Evolutionary conservation across 2,113 vertebrate genomes (phyloP), one percentile per base, ranked within the genome.

Genomic region (Noctilio leporinus): DNA sequence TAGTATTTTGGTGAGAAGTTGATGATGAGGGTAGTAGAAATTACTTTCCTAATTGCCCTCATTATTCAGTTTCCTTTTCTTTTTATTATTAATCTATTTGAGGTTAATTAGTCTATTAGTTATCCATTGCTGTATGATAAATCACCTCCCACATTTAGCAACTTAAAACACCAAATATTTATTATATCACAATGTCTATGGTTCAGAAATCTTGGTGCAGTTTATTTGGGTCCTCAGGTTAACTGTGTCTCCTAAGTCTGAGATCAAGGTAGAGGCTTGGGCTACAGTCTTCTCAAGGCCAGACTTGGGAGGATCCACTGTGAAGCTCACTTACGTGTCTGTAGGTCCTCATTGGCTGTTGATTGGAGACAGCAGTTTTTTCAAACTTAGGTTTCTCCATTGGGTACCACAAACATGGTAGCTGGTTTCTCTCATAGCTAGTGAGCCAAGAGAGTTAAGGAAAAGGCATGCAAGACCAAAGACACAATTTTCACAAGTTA

Each of bases 21-120:
- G 5, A 6, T 51, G n/a, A 10, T 24, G 8, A 83, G 20, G 12
- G 20, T 45, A 86, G 12, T 7, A 65, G 53, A 65, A 64, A 76
- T 8, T 64, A 1, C 10, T 26, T 15, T 57, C 0, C 4, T 20
- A 10, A 4, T 20, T 85, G 15, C 43, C 7, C 3, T 3, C 10
- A n/a, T 12, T 62, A 20, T 11, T 3, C 16, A 47, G 30, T 40
- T 3, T 94, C 28, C 4, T 7, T 40, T 67, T 49, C 20, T n/a
- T 62, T 57, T 38, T 89, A 51, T 47, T 85, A 33, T 77, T 57
- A 47, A 82, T 30, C 35, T 45, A 28, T 67, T 83, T 47, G 47
- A 14, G 24, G 19, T 89, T 67, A 83, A 83, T 28, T 73, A 62
- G 62, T 64, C 10, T 90, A 9, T 83, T 70, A 81, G 33, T 59